These are phyloP conservation scores for Apamea sordens DNA, from an alignment of 2,888 invertebrate genomes.

Conservation along the genomic window DNA sequence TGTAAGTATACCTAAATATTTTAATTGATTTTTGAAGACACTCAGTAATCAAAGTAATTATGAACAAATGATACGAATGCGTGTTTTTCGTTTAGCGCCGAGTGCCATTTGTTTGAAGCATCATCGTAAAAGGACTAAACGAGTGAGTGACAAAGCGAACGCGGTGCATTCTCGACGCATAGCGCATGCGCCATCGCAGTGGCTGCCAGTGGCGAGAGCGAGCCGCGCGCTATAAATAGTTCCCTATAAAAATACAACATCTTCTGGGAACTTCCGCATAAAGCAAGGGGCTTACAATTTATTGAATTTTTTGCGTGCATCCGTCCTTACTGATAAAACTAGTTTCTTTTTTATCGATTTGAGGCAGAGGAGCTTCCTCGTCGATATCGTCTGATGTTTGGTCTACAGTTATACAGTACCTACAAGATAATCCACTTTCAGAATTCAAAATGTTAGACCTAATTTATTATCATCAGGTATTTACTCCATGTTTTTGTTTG, in stretches of 20 bases:
- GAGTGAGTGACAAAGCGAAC: constrained; percentile 60
- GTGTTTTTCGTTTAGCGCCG: constrained; percentile 27
- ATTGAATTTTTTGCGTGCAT: constrained; percentile 59
- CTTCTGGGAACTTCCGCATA: constrained; percentile 70
- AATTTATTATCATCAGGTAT: too few relatives aligned
- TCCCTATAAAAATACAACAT: constrained; percentile 69
- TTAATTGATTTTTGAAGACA: neutral
- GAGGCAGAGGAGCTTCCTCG: neutral
- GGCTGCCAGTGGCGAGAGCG: constrained; percentile 42
- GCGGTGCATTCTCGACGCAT: constrained; percentile 53
- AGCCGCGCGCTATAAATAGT: constrained; percentile 68
- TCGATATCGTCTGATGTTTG: constrained; percentile 1
- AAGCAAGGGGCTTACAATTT: constrained; percentile 61
- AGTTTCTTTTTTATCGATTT: constrained; percentile 40
- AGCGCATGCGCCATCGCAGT: constrained; percentile 46
- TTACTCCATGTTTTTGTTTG: neutral
- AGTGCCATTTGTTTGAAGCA: constrained; percentile 42
- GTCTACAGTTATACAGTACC: neutral
- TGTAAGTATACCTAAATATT: neutral
- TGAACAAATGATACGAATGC: constrained; percentile 2
- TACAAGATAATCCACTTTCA: neutral
- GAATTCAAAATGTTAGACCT: too few relatives aligned
- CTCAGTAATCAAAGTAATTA: too few relatives aligned
- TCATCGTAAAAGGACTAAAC: constrained; percentile 55
- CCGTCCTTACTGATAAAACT: constrained; percentile 44